Conservation (phyloP, 2,113 vertebrate species). For the Ctenodactylus gundi region DNA sequence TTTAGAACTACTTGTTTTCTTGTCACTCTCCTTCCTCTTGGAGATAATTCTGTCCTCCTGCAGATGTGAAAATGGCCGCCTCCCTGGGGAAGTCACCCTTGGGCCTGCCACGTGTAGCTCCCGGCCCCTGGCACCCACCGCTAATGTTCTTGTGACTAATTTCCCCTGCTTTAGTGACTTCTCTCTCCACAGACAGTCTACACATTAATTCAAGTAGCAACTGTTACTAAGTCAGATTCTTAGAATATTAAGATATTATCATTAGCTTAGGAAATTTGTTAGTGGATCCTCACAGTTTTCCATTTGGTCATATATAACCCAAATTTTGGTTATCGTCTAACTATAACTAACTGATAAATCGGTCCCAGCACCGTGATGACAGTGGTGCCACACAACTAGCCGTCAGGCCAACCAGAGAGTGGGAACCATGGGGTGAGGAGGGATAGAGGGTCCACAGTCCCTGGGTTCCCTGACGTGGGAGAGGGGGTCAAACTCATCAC, state of each 20-base stretch:
- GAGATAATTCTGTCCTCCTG: background rate
- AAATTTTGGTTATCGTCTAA: background rate
- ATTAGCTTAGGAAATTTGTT: background rate
- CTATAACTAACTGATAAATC: background rate
- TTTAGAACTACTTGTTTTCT: background rate
- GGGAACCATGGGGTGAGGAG: accelerated
- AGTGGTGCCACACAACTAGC: background rate
- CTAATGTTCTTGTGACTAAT: background rate
- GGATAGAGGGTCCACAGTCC: background rate
- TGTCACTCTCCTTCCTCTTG: background rate
- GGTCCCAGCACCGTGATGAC: background rate
- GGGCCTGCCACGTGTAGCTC: background rate
- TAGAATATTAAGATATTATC: background rate
- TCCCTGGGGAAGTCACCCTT: background rate
- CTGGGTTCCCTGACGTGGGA: background rate
- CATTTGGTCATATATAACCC: background rate
- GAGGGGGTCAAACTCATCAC: background rate
- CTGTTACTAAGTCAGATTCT: background rate
- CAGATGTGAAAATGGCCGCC: no score
- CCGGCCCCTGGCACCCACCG: background rate
- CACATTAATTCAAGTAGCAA: background rate
- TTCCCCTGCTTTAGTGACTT: background rate
- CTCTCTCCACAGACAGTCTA: background rate
- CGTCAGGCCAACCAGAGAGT: background rate
- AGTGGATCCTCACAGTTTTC: background rate